These are phyloP conservation scores for Myotis findleyi DNA, from an alignment of 2,797 vertebrate species.

Conservation along the genomic window DNA sequence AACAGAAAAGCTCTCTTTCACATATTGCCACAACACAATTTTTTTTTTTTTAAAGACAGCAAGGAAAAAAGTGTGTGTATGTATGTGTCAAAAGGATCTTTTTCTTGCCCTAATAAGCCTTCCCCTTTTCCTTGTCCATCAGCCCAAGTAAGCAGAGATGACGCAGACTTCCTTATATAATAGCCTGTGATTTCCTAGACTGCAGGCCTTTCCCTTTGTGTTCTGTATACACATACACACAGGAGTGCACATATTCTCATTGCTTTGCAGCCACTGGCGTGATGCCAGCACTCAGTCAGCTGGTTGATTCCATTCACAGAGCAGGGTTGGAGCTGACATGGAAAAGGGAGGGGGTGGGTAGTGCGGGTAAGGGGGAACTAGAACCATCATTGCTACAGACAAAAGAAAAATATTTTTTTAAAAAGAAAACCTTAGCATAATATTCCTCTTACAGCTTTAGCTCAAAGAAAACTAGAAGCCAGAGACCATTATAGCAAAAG, in stretches of 20 bases:
- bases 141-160: slow-evolving; percentile 76
- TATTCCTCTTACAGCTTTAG: slow-evolving; percentile 52
- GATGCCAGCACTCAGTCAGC: slow-evolving; percentile 89
- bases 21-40: slow-evolving; percentile 32
- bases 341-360: slow-evolving; percentile 58
- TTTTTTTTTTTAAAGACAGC: slow-evolving; percentile 12
- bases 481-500: slow-evolving; percentile 54
- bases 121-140: slow-evolving; percentile 52
- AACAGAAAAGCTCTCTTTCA: slow-evolving; percentile 2
- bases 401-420: slow-evolving; percentile 80
- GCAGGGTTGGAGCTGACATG: slow-evolving; percentile 81
- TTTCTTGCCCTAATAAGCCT: slow-evolving; percentile 48
- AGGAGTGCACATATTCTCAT: slow-evolving; percentile 75
- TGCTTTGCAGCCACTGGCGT: slow-evolving; percentile 87
- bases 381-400: slow-evolving; percentile 81
- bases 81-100: neutral
- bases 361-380: slow-evolving; percentile 70
- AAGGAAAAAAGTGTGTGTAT: neutral
- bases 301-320: slow-evolving; percentile 88
- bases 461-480: slow-evolving; percentile 47
- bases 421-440: slow-evolving; percentile 58
- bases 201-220: slow-evolving; percentile 85
- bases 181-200: slow-evolving; percentile 84
- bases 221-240: slow-evolving; percentile 79
- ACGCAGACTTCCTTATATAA: slow-evolving; percentile 85